Conservation (phyloP, 2,797 vertebrate species). For the Phyllotis vaccarum region DNA sequence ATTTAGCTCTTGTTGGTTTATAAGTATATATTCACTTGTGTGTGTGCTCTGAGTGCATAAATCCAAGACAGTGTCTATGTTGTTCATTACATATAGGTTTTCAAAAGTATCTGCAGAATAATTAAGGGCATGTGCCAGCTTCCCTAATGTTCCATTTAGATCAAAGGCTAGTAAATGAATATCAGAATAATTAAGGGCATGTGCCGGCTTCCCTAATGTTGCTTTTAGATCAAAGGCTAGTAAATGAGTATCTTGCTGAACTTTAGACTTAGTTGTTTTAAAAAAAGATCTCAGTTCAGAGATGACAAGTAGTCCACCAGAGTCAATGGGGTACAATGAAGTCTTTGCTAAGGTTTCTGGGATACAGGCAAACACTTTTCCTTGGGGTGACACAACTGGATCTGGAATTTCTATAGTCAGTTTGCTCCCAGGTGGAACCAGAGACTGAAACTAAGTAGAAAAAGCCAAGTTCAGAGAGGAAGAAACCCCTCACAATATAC, state of each 20-base stretch:
- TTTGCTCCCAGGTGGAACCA: not conserved
- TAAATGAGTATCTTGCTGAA: constrained; percentile 30
- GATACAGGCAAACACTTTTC: not conserved
- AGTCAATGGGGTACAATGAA: not conserved
- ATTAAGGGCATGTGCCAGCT: not conserved
- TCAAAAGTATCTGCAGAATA: constrained; percentile 12
- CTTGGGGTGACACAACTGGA: not conserved
- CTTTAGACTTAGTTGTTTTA: constrained; percentile 11
- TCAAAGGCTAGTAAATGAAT: not conserved
- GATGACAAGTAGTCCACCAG: not conserved
- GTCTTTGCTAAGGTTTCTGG: constrained; percentile 25
- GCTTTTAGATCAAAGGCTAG: not conserved
- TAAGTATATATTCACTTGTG: not conserved
- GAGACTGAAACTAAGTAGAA: not conserved
- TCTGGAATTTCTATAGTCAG: not conserved
- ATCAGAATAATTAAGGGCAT: not conserved
- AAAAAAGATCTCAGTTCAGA: constrained; percentile 20
- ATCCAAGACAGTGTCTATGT: not conserved
- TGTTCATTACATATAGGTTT: not conserved
- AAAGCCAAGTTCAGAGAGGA: not conserved
- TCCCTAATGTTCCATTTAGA: not conserved
- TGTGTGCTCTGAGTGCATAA: not conserved
- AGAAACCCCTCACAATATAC: not conserved
- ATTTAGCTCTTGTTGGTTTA: not conserved
- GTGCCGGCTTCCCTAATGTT: not conserved